phyloP scores from a whole-genome alignment of 2,113 vertebrate species.

The Coryphaenoides rupestris region DNA sequence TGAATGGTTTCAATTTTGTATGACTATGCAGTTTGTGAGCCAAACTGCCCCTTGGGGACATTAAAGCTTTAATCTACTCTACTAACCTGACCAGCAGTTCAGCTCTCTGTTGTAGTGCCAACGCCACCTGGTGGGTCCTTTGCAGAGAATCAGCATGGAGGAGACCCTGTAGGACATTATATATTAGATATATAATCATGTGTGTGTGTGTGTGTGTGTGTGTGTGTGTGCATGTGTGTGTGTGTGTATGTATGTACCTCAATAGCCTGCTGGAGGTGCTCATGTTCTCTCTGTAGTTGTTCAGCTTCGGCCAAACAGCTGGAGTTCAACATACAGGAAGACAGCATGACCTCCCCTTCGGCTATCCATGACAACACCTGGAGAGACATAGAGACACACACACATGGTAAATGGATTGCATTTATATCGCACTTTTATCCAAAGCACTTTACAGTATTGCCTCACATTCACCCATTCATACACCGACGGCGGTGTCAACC shows the following conservation, averaged over 20 bases:
- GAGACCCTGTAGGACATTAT: slow-evolving; percentile 77
- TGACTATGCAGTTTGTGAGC: too few relatives aligned
- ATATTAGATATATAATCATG: too few relatives aligned
- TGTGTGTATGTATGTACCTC: slow-evolving; percentile 82
- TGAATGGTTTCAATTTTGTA: too few relatives aligned
- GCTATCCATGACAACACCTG: slow-evolving; percentile 98
- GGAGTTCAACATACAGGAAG: slow-evolving; percentile 90
- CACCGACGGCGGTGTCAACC: too few relatives aligned
- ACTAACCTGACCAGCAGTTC: slow-evolving; percentile 89
- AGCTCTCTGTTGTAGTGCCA: slow-evolving; percentile 96
- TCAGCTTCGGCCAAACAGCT: slow-evolving; percentile 95
- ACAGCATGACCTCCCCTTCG: slow-evolving; percentile 96
- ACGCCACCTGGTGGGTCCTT: slow-evolving; percentile 97
- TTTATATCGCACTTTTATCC: too few relatives aligned
- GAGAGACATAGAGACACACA: background rate
- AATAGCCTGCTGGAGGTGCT: slow-evolving; percentile 96
- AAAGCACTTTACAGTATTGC: too few relatives aligned
- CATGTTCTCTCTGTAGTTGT: slow-evolving; percentile 94
- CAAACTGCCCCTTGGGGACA: too few relatives aligned
- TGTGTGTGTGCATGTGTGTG: too few relatives aligned
- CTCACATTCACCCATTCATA: too few relatives aligned
- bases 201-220: too few relatives aligned
- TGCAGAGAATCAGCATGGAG: slow-evolving; percentile 98
- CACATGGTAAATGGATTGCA: too few relatives aligned
- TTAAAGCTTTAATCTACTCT: too few relatives aligned